Base-by-base conservation (phyloP, 2,113 vertebrate species). In the Mormyrus iriodes region DNA sequence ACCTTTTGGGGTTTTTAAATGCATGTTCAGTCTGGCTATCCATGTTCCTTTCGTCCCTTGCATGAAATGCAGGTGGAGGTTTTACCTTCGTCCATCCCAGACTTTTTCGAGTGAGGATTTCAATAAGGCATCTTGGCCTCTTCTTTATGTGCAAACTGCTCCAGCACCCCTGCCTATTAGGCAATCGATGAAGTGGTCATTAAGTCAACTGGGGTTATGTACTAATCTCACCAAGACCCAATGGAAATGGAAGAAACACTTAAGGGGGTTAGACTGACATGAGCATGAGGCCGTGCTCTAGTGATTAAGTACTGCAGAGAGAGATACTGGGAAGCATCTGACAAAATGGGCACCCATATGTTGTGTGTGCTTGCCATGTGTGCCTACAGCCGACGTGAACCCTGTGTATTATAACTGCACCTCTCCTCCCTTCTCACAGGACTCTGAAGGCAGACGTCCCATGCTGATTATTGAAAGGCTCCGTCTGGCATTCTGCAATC, bases 381-480 rank as follows among this genome's bases (percentile, higher is more conserved):
- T 44, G 2, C 27, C 52, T 24, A 17, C 4, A 21, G 42, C 7
- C 27, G 39, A 1, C 87, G n/a, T 9, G 7, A 10, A 8, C 73
- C 24, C 51, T 58, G 21, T 53, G 13, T 82, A 13, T 88, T 24
- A 42, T 35, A 42, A 48, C 31, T 90, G 46, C 0, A 35, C 4
- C 15, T 55, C 69, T 82, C 24, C 35, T 15, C 44, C 17, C 79
- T 51, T 19, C n/a, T 58, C 24, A 35, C 39, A 19, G 39, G 55
- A 39, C 31, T 42, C 13, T 35, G 82, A 85, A 94, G 94, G 94
- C 93, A 27, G 93, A 94, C 95, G 94, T 94, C 95, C 94, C 95
- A 96, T 96, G 95, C 95, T 95, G 95, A 95, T 97, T 96, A 96
- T 95, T 95, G 96, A 95, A 95, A 94, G 95, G 90, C 92, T 90